Evolutionary conservation across 2,797 vertebrate genomes (phyloP), one percentile per base, ranked within the genome.

Genomic region (Brachyalestes nurse): DNA sequence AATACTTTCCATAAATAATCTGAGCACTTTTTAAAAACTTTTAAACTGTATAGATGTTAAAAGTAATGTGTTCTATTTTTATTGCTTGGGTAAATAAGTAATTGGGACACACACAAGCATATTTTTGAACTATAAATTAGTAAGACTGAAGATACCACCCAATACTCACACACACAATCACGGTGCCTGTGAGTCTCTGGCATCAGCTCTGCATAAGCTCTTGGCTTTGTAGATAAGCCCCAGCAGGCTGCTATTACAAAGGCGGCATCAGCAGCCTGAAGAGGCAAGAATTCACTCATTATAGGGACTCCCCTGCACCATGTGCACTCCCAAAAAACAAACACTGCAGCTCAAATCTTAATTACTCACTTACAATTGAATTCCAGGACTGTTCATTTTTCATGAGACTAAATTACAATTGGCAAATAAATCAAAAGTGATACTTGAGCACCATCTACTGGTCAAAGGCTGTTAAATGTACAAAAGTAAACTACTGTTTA

Each of bases 141-240:
- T 45, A 14, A 62, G 77, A 66, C 25, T 55, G 40, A 61, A 58
- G 28, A 53, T 45, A 66, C 38, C 57, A 21, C 7, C 34, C 23
- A 12, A 69, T 53, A 14, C 28, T 67, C 53, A 85, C 87, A 88
- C 86, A 91, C 88, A 89, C 82, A 82, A 81, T 55, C 85, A 83
- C 89, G 94, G 93, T 94, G 93, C 93, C 94, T 92, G 87, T 12
- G 82, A 90, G 93, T 95, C 93, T 93, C 91, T 79, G 84, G 88
- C 89, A 91, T 93, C 92, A 94, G 91, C 90, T 92, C 91, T 34
- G 23, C 83, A 62, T 89, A 93, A 93, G 88, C 92, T 67, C 5
- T 12, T 70, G 89, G 91, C 91, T 93, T 93, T 92, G 88, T 87
- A 84, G 85, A 81, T 84, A 88, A 91, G 90, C 91, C 91, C 89